Percentiles rank a stretch among this genome's conserved stretches.
Conservation (phyloP, 1,140 invertebrate species). For the Drosophila murphyi region DNA sequence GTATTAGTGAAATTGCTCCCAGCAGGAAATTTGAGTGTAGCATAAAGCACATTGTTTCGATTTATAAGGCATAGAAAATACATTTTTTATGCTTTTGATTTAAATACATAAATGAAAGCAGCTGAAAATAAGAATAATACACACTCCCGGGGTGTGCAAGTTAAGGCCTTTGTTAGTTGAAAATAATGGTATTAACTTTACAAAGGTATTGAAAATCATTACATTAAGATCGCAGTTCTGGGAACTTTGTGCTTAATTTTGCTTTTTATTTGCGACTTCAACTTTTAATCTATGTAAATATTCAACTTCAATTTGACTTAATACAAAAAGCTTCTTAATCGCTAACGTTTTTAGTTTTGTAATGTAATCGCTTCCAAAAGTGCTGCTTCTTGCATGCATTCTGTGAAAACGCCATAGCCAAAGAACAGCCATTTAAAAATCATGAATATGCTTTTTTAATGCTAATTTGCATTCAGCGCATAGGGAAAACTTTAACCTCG, state of each 20-base stretch:
- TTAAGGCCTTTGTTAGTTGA: not conserved
- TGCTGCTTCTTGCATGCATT: no score
- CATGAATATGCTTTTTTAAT: not conserved
- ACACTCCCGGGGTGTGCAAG: not conserved
- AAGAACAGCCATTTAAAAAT: not conserved
- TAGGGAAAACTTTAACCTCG: not conserved
- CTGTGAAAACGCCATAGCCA: not conserved
- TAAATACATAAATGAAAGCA: not conserved
- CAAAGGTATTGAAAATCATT: no score
- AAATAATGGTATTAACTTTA: not conserved
- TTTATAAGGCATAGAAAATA: constrained; percentile 4
- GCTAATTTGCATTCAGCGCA: not conserved
- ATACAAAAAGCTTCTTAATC: no score
- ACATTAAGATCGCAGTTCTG: no score
- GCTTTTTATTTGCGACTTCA: no score
- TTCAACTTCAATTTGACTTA: no score
- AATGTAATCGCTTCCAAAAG: no score
- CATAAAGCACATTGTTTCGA: constrained; percentile 13
- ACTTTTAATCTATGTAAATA: no score
- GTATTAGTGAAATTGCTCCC: constrained; percentile 34
- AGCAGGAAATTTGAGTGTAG: constrained; percentile 30
- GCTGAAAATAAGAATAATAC: not conserved
- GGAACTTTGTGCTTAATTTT: no score
- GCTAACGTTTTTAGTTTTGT: no score
- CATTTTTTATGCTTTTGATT: constrained; percentile 1